Evolutionary conservation across 2,113 vertebrate species (phyloP), one percentile per base, ranked within the genome.

Genomic region (Lepisosteus oculatus): DNA sequence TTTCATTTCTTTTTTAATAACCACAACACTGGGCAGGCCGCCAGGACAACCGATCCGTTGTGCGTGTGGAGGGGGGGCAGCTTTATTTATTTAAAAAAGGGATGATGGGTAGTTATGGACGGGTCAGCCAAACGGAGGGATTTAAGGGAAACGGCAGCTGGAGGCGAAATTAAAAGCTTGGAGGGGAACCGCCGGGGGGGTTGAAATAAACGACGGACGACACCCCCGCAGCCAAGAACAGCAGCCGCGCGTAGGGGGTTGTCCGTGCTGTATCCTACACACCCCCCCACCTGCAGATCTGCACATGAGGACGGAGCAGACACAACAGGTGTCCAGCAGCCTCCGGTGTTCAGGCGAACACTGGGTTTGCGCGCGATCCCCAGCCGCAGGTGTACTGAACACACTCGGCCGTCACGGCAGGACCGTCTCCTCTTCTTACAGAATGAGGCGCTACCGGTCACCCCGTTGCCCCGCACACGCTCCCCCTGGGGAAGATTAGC

Each of bases 91-190:
- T 51, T 51, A 51, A 51, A 51, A 6, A 51, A 64, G 66, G 73
- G 72, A 73, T 73, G 76, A 70, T 62, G 72, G 75, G 77, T 65
- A 73, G 78, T 77, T 79, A 72, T 61, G 80, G 71, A 62, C 12
- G 64, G 83, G 70, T 44, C 74, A 76, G 80, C 64, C 84, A 84
- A 85, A 83, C 82, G 68, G 83, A 64, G 65, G 70, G 82, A 82
- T 78, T 78, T 76, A 62, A 75, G 74, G 77, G 71, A 77, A 79
- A 74, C 77, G 80, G 77, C 79, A 82, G 79, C 80, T 86, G 84
- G 75, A 78, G 62, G 64, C 71, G 66, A 78, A 78, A 78, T 77
- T 41, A 63, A 73, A 77, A 67, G 45, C 66, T 45, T 29, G 17
- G 17, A 29, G 17, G 17, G 17, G 17, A 29, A 1, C 17, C 17